Evolutionary conservation across 2,797 vertebrate species (phyloP).

Genomic region (Propithecus deckenii): DNA sequence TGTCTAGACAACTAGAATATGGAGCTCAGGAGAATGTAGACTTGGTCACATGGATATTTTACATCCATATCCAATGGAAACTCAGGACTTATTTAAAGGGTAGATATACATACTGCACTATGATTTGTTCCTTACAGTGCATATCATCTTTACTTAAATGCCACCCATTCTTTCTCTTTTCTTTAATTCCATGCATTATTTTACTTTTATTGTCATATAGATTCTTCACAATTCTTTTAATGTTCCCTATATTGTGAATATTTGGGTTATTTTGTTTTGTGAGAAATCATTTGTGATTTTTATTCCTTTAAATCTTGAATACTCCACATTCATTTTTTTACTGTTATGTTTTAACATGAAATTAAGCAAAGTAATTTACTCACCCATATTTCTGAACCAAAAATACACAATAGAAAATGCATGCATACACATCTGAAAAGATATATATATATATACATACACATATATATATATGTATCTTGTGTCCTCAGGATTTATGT

Average conservation of each 20-base stretch:
- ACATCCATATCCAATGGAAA: neutral
- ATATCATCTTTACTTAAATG: constrained; percentile 34
- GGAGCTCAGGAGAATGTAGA: neutral
- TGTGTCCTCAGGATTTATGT: neutral
- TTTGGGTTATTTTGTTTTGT: neutral
- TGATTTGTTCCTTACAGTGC: neutral
- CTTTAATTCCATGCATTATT: neutral
- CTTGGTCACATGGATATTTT: neutral
- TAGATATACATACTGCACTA: neutral
- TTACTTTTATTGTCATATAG: neutral
- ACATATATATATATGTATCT: neutral
- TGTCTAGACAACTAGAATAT: neutral
- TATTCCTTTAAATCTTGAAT: neutral
- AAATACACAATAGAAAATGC: neutral
- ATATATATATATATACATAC: neutral
- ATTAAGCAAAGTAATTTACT: neutral
- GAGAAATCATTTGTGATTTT: neutral
- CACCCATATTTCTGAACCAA: neutral
- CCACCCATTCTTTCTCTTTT: constrained; percentile 35
- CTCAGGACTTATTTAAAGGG: neutral
- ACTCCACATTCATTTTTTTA: neutral
- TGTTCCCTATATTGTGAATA: neutral
- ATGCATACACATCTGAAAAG: neutral
- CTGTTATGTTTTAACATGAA: neutral
- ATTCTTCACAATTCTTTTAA: neutral